phyloP scores from a whole-genome alignment of 2,113 vertebrate species.

The Pampusana beccarii region DNA sequence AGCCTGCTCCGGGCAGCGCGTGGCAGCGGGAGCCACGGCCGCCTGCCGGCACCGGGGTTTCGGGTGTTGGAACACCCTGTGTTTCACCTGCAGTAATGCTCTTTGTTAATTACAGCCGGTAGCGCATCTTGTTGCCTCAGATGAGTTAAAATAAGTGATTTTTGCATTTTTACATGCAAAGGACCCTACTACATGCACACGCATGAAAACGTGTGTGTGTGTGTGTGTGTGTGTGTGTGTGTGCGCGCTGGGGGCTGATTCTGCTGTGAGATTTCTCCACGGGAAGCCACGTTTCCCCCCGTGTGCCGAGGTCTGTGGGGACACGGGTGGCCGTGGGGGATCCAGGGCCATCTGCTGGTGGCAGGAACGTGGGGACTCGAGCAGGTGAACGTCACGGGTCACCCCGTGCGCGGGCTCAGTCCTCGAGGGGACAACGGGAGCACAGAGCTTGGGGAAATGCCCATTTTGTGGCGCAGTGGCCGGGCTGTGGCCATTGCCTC shows the following conservation, averaged over 20 bases:
- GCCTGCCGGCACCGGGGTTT: neutral
- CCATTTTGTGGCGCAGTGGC: accelerated
- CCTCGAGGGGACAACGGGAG: accelerated
- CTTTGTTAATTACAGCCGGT: neutral
- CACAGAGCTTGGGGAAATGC: neutral
- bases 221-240: accelerated
- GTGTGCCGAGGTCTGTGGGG: neutral
- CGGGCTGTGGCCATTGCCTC: accelerated
- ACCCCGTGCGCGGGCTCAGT: neutral
- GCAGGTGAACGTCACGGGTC: neutral
- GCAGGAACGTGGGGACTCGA: neutral
- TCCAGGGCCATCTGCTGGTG: neutral
- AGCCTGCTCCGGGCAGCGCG: accelerated
- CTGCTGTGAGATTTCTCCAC: accelerated
- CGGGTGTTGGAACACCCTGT: accelerated
- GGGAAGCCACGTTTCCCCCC: neutral
- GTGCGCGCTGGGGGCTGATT: accelerated
- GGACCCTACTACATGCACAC: accelerated
- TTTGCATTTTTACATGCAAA: neutral
- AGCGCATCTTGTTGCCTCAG: accelerated
- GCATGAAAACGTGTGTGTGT: neutral
- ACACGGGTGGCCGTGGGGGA: neutral
- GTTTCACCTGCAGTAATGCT: neutral
- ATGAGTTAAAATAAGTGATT: neutral
- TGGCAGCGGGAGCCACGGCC: accelerated